Evolutionary conservation across 2,888 invertebrate species (phyloP).

Genomic region (Cryptosula pallasiana): DNA sequence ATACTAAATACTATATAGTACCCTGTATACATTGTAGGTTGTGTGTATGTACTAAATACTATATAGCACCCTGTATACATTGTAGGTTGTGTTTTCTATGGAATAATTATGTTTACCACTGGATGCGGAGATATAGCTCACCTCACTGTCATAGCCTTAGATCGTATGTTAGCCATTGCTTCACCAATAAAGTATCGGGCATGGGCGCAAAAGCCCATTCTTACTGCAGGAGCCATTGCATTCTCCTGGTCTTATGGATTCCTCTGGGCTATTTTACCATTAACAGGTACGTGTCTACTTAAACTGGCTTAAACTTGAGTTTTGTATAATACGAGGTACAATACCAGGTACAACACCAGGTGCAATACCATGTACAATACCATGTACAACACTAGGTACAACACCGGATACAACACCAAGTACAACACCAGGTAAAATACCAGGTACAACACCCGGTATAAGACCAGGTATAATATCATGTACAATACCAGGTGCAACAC

Average conservation of each 20-base stretch:
- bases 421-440: too few species aligned
- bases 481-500: too few species aligned
- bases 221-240: neutral
- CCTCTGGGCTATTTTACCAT: conserved; percentile 19
- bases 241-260: conserved; percentile 4
- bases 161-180: neutral
- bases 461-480: too few species aligned
- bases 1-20: too few species aligned
- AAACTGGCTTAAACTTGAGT: neutral
- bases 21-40: too few species aligned
- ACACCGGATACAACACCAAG: too few species aligned
- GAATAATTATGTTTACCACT: neutral
- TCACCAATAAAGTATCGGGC: conserved; percentile 8
- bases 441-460: too few species aligned
- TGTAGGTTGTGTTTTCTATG: conserved; percentile 13
- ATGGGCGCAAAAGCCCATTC: neutral
- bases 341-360: too few species aligned
- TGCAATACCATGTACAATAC: too few species aligned
- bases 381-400: too few species aligned
- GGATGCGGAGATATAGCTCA: conserved; percentile 10
- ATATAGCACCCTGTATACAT: neutral
- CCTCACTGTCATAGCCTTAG: neutral
- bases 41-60: too few species aligned
- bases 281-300: neutral
- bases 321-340: too few species aligned